Base-by-base conservation (phyloP, 2,113 vertebrate genomes). In the Motacilla tschutschensis region DNA sequence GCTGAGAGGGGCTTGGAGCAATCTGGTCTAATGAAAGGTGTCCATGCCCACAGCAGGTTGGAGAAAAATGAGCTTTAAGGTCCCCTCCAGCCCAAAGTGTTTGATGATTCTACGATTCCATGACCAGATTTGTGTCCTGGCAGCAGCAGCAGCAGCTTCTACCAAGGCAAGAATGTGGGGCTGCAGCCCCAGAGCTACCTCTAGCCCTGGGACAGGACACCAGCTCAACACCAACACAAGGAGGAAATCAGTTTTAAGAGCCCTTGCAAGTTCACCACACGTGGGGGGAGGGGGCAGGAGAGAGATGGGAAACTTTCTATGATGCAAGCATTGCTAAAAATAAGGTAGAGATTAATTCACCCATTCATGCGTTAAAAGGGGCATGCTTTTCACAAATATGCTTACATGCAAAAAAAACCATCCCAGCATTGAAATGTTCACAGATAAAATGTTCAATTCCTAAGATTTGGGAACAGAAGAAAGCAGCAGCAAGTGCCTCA, bases 291-390 rank as follows among this genome's bases (percentile, higher is more conserved):
- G 69, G 17, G 18, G 3, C 0, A 6, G 65, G 59, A 64, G 58
- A 66, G 66, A 90, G 67, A 89, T 63, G 41, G 73, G 83, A 70
- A 91, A 87, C 41, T 85, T 79, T 73, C 36, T 77, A 6, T 55
- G 83, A 74, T 83, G 85, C 44, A 83, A 55, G 62, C 18, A 1
- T 35, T 35, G 25, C 73, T 73, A 85, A 85, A 94, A 94, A 89
- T 91, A 93, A 76, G 8, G 14, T 1, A 8, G 48, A 66, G 40
- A 31, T 55, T 46, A 54, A 79, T 74, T 47, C 44, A 21, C 28
- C 62, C 41, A 36, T 74, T 87, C 83, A 64, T 67, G 85, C 77
- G 24, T 55, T 70, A 3, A 74, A 50, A 63, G 21, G 40, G 50
- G 20, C 28, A 18, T 2, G 2, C 21, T 87, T 76, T 66, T 80